A percentile compares a stretch with the other conserved stretches of the same genome.
Conservation (phyloP, 2,888 invertebrate genomes). For the Lasioglossum malachurum region DNA sequence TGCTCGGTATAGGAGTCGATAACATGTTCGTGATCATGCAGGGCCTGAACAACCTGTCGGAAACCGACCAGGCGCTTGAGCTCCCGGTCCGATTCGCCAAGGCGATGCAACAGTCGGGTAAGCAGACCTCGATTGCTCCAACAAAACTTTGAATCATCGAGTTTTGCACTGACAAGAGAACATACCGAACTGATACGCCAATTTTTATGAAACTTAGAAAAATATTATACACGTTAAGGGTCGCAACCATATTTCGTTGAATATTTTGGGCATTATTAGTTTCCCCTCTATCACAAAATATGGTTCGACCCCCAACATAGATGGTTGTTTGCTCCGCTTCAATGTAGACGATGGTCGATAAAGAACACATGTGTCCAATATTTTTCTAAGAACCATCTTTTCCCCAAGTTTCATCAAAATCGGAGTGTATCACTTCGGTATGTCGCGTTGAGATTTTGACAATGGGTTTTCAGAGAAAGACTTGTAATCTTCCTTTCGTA, state of each 20-base stretch:
- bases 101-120: slow-evolving; percentile 84
- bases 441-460: not conserved
- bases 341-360: no score
- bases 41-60: slow-evolving; percentile 78
- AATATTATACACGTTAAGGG: no score
- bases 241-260: no score
- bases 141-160: not conserved
- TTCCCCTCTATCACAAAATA: no score
- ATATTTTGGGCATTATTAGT: no score
- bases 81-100: slow-evolving; percentile 81
- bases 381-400: no score
- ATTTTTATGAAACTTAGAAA: no score
- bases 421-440: no score
- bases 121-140: not conserved
- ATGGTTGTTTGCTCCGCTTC: no score
- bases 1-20: slow-evolving; percentile 84
- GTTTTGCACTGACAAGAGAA: not conserved
- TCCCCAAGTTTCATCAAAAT: no score
- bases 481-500: not conserved
- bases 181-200: not conserved
- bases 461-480: not conserved
- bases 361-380: no score
- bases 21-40: slow-evolving; percentile 85
- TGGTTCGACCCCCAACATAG: no score
- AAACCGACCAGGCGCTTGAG: slow-evolving; percentile 72